Evolutionary conservation across 2,113 vertebrate genomes (phyloP), one percentile per base, ranked within the genome.

Genomic region (Ammospiza nelsoni): DNA sequence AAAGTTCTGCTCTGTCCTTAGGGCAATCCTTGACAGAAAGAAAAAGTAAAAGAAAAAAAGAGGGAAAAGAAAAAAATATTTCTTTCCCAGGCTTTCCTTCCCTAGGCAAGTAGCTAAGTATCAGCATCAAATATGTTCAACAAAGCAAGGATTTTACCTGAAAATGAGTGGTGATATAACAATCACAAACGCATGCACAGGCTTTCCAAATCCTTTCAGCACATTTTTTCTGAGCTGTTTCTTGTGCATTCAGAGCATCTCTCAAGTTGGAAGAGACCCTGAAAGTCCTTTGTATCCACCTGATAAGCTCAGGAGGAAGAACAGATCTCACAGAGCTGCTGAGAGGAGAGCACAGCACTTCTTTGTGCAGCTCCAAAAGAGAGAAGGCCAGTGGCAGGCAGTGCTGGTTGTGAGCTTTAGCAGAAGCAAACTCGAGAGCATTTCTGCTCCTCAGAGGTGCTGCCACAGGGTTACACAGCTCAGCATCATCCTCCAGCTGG

Each of bases 51-150:
- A 37, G 3, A 13, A 31, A 31, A 4, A 58, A 33, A 29, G 5
- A 37, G 3, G 5, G 10, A 9, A 25, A 44, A n/a, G 9, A 31
- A 23, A 24, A 54, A 49, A n/a, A 7, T 0, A 37, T 14, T 43
- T 48, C 29, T 72, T 82, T 87, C 41, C 49, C 33, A 76, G 20
- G 20, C 39, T 94, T 92, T 80, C 29, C 43, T 90, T 80, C 37
- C 22, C 37, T 46, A 29, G 2, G 2, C 25, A 89, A 72, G 49
- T 10, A 58, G 15, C 14, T 51, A 39, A n/a, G 25, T 31, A 51
- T 29, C 25, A 55, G 19, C 27, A 44, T 8, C 15, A 12, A 22
- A 15, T 24, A 62, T 0, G 0, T 49, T 69, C 58, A 80, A 8
- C 28, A 85, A 62, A 87, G 46, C 15, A 39, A 39, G 37, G 37